Evolutionary conservation across 2,888 invertebrate genomes (phyloP).

Genomic region (Leucozona laternaria): DNA sequence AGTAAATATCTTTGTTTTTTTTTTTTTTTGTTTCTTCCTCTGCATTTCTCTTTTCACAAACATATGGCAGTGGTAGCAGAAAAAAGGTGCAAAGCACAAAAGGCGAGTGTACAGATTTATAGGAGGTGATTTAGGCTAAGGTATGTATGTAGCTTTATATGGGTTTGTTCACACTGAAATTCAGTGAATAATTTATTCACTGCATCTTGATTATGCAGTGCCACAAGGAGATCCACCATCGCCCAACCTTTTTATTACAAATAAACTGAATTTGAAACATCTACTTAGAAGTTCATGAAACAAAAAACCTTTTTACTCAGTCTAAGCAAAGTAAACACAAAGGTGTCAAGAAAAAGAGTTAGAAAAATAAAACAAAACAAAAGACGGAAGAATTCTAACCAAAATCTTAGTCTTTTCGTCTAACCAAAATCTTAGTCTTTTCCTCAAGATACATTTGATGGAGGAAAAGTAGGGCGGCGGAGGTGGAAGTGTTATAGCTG

Average conservation of each 20-base stretch:
- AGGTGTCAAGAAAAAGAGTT: too few species aligned
- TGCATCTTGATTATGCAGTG: constrained; percentile 42
- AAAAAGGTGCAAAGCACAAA: constrained; percentile 53
- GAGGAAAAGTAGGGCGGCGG: not conserved
- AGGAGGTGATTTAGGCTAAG: not conserved
- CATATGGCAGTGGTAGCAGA: not conserved
- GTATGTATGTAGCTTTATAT: not conserved
- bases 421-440: constrained; percentile 19
- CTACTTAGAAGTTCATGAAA: not conserved
- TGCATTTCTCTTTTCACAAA: constrained; percentile 13
- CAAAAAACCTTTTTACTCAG: not conserved
- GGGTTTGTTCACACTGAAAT: constrained; percentile 66
- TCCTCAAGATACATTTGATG: constrained; percentile 3
- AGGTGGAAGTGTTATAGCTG: constrained; percentile 15
- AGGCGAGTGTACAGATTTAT: not conserved
- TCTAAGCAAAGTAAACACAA: too few species aligned
- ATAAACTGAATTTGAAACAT: constrained; percentile 47
- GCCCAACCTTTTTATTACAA: constrained; percentile 52
- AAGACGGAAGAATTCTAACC: not conserved
- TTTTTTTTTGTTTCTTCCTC: constrained; percentile 1
- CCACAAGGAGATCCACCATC: constrained; percentile 52
- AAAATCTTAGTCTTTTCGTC: constrained; percentile 18
- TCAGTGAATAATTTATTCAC: constrained; percentile 53
- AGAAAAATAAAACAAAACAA: not conserved
- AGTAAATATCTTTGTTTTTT: constrained; percentile 25